Evolutionary conservation across 2,888 invertebrate genomes (phyloP), one percentile per base, ranked within the genome.

Genomic region (Hydriomena furcata): DNA sequence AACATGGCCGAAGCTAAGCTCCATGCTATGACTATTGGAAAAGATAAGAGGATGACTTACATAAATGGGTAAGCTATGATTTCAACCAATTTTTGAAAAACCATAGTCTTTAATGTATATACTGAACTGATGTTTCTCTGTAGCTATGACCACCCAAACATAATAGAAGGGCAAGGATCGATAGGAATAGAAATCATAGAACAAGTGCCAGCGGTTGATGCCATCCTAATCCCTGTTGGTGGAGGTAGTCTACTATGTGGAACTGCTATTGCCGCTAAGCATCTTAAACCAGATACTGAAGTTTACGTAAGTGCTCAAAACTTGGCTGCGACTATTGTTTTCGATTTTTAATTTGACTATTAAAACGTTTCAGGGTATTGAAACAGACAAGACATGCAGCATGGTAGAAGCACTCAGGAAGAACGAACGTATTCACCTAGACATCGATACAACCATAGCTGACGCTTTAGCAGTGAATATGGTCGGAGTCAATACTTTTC

Each of bases 111-210:
- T 5, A n/a, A 13, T 4, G 1, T 5, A 12, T 24, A 7, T 31
- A 24, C n/a, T n/a, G n/a, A 23, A 12, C 12, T 23, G 1, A 7
- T 8, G 0, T 32, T 41, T 41, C 12, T 41, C 24, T 10, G 4
- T 37, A 96, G 97, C 1, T 98, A 95, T 72, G 98, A 99, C 80
- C 97, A 98, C 78, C 98, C 98, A 0, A 93, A 97, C 71, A 94
- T 98, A 31, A 94, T 99, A 84, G 97, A 98, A 40, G 98, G 98
- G 0, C 98, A 98, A 81, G 98, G 98, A 1, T 97, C 98, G 0
- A 92, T 97, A 70, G 98, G 97, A n/a, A 85, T 98, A 63, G 98
- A 99, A 83, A 96, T 98, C 41, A 80, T 97, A 12, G 98, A 98
- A 67, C 96, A 98, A 82, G 94, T 98, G 0, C 93, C 94, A 0